Evolutionary conservation across 2,888 invertebrate species (phyloP).

Genomic region (Diarsia brunnea): DNA sequence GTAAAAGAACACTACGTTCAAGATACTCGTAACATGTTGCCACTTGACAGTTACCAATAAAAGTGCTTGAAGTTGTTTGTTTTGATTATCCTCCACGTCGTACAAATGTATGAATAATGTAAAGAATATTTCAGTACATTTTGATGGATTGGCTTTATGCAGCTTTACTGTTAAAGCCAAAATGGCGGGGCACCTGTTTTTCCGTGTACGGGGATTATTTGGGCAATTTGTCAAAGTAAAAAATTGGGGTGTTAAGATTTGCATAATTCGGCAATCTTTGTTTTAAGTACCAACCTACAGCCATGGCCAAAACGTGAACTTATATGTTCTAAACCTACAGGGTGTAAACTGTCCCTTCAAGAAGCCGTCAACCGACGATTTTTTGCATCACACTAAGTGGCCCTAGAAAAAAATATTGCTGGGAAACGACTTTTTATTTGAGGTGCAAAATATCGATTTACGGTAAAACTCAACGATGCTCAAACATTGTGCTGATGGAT

Average conservation of each 20-base stretch:
- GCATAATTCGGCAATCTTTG: conserved; percentile 6
- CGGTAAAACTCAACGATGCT: no score
- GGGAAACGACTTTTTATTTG: no score
- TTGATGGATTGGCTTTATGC: conserved; percentile 38
- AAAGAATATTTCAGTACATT: conserved; percentile 23
- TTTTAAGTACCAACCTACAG: neutral
- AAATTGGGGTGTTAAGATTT: conserved; percentile 12
- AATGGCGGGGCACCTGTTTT: conserved; percentile 26
- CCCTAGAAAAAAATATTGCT: no score
- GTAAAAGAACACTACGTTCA: neutral
- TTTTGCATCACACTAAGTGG: no score
- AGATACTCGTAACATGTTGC: conserved; percentile 36
- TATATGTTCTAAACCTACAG: no score
- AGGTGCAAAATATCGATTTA: no score
- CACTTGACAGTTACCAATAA: conserved; percentile 45
- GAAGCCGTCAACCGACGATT: no score
- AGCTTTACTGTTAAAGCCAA: conserved; percentile 17
- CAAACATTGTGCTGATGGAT: no score
- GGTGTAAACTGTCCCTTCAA: no score
- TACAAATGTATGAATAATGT: conserved; percentile 45
- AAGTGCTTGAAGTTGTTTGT: conserved; percentile 43
- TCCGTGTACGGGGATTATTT: conserved; percentile 16
- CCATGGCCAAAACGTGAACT: neutral
- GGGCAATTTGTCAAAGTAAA: conserved; percentile 24
- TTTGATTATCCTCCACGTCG: conserved; percentile 16